Conservation (phyloP, 2,113 vertebrate species). For the Xenotilapia leptura region DNA sequence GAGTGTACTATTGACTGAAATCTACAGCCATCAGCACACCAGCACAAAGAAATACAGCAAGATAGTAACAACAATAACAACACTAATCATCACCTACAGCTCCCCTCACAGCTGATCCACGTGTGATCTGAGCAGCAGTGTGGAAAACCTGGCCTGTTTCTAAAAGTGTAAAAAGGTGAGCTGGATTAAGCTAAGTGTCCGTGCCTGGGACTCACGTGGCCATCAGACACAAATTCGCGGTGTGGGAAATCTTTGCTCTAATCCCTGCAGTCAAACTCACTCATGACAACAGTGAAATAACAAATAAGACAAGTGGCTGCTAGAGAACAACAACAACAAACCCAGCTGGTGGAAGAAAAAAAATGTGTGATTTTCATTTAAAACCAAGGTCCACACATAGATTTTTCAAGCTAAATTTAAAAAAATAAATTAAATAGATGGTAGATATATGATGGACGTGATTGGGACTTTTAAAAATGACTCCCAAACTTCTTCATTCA, state of each 20-base stretch:
- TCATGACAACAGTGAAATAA: slow-evolving; percentile 28
- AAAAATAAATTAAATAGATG: background rate
- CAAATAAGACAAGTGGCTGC: background rate
- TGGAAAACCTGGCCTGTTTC: background rate
- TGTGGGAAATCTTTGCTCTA: slow-evolving; percentile 49
- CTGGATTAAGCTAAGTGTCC: slow-evolving; percentile 39
- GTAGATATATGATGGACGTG: background rate
- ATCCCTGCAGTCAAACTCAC: slow-evolving; percentile 38
- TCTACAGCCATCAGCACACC: background rate
- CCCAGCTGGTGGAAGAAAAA: background rate
- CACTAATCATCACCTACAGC: background rate
- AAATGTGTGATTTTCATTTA: background rate
- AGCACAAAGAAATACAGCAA: background rate
- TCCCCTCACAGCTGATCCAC: background rate
- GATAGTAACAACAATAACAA: background rate
- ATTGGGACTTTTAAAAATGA: background rate
- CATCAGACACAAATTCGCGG: slow-evolving; percentile 51
- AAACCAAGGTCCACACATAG: background rate
- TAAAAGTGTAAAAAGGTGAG: background rate
- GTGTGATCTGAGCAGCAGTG: background rate
- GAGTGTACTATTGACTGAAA: background rate
- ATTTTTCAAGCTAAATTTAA: fast-evolving
- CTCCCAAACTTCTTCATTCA: slow-evolving; percentile 24
- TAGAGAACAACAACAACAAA: background rate
- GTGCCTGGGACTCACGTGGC: slow-evolving; percentile 34